phyloP scores from a whole-genome alignment of 2,888 invertebrate genomes.

The Acanthosepion lycidas region DNA sequence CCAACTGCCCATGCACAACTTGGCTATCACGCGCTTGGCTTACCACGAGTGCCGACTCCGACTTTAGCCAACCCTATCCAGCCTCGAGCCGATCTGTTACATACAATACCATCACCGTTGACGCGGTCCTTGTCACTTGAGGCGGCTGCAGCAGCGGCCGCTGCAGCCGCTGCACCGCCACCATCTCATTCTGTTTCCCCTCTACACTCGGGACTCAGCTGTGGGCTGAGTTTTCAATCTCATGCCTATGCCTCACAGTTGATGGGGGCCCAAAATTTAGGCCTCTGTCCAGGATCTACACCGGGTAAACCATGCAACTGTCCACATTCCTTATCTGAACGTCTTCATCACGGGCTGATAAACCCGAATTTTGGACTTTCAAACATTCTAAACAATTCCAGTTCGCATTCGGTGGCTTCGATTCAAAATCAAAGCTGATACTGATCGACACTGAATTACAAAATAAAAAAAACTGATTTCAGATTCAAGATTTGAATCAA shows the following conservation, averaged over 20 bases:
- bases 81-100: conserved; percentile 80
- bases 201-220: not conserved
- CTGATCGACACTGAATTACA: not conserved
- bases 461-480: not conserved
- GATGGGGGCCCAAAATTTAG: conserved; percentile 35
- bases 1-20: conserved; percentile 23
- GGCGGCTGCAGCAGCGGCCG: not conserved
- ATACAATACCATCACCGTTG: conserved; percentile 52
- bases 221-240: conserved; percentile 42
- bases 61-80: conserved; percentile 86
- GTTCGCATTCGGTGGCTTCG: conserved; percentile 41
- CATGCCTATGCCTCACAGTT: conserved; percentile 41
- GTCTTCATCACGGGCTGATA: not conserved
- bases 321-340: conserved; percentile 35
- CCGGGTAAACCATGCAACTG: conserved; percentile 44
- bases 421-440: conserved; percentile 46
- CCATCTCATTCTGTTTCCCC: not conserved
- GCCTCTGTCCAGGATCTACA: conserved; percentile 36
- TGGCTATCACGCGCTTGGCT: conserved; percentile 35
- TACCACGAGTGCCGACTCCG: conserved; percentile 68
- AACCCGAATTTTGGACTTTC: conserved; percentile 23
- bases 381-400: not conserved
- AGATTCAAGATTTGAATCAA: not conserved
- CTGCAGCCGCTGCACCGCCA: not conserved
- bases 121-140: conserved; percentile 35